A percentile compares a stretch with the other conserved stretches of the same genome.
These are phyloP conservation scores for Camponotus floridanus DNA, from an alignment of 1,140 invertebrate genomes.

Conservation along the genomic window DNA sequence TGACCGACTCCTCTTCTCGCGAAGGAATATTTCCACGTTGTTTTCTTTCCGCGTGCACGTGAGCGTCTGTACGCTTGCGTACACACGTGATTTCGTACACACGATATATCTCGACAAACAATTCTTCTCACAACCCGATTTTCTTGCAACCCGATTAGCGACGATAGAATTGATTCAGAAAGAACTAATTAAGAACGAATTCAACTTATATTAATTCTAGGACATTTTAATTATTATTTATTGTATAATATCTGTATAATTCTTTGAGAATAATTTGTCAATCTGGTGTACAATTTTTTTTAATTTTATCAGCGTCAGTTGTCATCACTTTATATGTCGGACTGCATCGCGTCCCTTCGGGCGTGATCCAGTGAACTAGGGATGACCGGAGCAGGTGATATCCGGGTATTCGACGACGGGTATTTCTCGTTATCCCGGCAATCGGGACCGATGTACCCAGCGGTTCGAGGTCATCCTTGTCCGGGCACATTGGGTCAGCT, in stretches of 20 bases:
- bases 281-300: background rate
- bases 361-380: slow-evolving; percentile 15
- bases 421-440: slow-evolving; percentile 47
- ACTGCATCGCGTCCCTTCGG: background rate
- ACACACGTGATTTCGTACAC: slow-evolving; percentile 1
- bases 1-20: slow-evolving; percentile 85
- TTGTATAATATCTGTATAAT: background rate
- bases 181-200: background rate
- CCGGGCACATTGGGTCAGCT: slow-evolving; percentile 73
- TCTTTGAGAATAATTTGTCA: background rate
- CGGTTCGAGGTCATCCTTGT: slow-evolving; percentile 66
- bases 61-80: slow-evolving; percentile 41
- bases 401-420: slow-evolving; percentile 63
- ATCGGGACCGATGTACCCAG: slow-evolving; percentile 64
- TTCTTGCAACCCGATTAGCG: background rate
- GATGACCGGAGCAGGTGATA: slow-evolving; percentile 31
- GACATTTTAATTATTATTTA: background rate
- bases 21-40: slow-evolving; percentile 68
- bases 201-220: background rate
- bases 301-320: background rate
- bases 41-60: slow-evolving; percentile 71
- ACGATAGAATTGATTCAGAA: background rate
- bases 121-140: slow-evolving; percentile 4
- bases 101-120: background rate
- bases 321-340: background rate